Percentiles rank a stretch among this genome's conserved stretches.
Evolutionary conservation across 2,113 vertebrate species (phyloP).

Genomic region (Leucoraja erinaceus): DNA sequence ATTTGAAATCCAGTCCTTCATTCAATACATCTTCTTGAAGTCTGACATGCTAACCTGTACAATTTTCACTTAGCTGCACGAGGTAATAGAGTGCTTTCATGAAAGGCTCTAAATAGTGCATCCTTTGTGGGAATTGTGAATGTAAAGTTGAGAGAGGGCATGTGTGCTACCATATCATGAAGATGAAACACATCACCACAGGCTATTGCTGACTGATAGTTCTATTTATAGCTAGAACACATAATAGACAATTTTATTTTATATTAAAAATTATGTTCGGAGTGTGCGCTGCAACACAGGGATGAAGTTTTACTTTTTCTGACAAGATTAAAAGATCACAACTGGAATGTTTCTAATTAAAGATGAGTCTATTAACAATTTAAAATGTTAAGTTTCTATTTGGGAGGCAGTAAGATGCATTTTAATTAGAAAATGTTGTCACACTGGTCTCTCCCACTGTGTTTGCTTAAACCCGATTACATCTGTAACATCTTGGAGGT

Average conservation of each 20-base stretch:
- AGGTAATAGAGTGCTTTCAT: background rate
- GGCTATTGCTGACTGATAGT: background rate
- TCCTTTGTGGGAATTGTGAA: background rate
- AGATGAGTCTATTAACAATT: background rate
- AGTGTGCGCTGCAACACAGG: background rate
- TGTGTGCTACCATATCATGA: background rate
- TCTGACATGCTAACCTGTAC: background rate
- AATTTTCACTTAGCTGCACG: background rate
- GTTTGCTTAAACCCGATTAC: background rate
- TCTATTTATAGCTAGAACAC: background rate
- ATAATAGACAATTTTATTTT: background rate
- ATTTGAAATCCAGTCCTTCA: background rate
- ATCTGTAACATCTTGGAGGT: background rate
- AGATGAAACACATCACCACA: background rate
- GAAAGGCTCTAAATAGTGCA: background rate
- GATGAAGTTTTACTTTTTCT: background rate
- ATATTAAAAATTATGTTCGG: background rate
- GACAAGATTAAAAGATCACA: background rate
- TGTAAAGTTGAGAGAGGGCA: background rate
- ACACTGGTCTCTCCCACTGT: background rate
- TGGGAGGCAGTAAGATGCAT: background rate
- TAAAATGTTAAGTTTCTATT: background rate
- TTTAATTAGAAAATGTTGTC: background rate
- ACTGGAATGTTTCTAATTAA: background rate
- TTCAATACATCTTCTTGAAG: background rate